A percentile compares a stretch with the other conserved stretches of the same genome.
Conservation (phyloP, 2,797 vertebrate genomes). For the Pipistrellus kuhlii region DNA sequence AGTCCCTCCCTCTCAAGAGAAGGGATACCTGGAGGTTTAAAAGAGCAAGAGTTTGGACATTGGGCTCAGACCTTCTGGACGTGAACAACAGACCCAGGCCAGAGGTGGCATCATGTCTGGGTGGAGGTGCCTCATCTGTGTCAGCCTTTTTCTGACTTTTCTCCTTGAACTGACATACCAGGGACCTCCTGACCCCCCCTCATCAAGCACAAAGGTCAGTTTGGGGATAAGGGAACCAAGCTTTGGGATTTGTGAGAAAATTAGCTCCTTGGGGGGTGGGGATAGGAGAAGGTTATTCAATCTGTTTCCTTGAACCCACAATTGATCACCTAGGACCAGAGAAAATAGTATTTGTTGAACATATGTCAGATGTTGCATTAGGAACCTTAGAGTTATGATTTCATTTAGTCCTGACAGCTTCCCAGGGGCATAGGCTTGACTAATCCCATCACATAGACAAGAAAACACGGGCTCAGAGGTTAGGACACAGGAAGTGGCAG, state of each 20-base stretch:
- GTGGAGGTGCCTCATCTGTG: constrained; percentile 58
- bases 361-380: neutral
- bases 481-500: constrained; percentile 43
- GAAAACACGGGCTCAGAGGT: constrained; percentile 16
- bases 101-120: constrained; percentile 61
- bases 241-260: constrained; percentile 53
- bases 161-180: constrained; percentile 54
- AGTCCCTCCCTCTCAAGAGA: constrained; percentile 56
- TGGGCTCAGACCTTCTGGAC: constrained; percentile 36
- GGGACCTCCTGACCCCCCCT: neutral
- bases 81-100: constrained; percentile 32
- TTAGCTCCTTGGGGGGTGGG: neutral
- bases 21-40: constrained; percentile 68
- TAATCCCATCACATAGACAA: constrained; percentile 16
- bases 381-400: constrained; percentile 28
- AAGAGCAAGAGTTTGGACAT: constrained; percentile 61
- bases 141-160: constrained; percentile 55
- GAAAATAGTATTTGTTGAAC: constrained; percentile 44
- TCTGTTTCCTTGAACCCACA: neutral
- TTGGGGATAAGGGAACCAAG: constrained; percentile 35
- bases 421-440: neutral
- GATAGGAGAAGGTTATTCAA: neutral
- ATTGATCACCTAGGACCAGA: constrained; percentile 31
- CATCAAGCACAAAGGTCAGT: constrained; percentile 66
- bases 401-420: constrained; percentile 11